These are phyloP conservation scores for Nudaria mundana DNA, from an alignment of 2,888 invertebrate species.

Conservation along the genomic window DNA sequence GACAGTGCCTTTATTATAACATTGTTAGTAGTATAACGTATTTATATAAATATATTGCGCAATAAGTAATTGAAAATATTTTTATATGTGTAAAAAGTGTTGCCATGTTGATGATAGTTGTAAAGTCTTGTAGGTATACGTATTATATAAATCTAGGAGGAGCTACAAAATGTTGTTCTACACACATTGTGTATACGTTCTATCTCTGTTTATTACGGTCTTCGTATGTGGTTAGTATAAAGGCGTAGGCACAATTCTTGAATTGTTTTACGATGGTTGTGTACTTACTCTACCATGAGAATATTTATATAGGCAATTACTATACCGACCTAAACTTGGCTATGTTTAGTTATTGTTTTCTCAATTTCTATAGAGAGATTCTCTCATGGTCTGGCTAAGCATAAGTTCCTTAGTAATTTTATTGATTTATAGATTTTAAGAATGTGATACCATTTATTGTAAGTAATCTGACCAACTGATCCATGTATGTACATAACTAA, in stretches of 20 bases:
- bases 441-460: slow-evolving; percentile 79
- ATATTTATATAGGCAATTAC: slow-evolving; percentile 35
- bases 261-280: slow-evolving; percentile 68
- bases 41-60: slow-evolving; percentile 75
- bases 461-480: slow-evolving; percentile 65
- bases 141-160: slow-evolving; percentile 33
- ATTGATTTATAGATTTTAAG: slow-evolving; percentile 69
- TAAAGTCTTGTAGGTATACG: slow-evolving; percentile 52
- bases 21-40: slow-evolving; percentile 68
- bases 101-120: slow-evolving; percentile 76
- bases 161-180: slow-evolving; percentile 27
- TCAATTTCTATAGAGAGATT: slow-evolving; percentile 53
- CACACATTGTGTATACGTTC: slow-evolving; percentile 24
- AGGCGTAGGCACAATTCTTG: slow-evolving; percentile 45
- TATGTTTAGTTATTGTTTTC: slow-evolving; percentile 46
- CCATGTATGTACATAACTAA: slow-evolving; percentile 58
- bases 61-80: slow-evolving; percentile 69
- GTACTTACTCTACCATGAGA: slow-evolving; percentile 65
- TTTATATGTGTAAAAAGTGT: slow-evolving; percentile 78
- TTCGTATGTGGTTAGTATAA: slow-evolving; percentile 23
- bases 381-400: slow-evolving; percentile 67
- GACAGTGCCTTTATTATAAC: slow-evolving; percentile 77
- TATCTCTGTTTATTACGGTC: slow-evolving; percentile 28
- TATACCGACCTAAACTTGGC: slow-evolving; percentile 44
- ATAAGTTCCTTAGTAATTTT: slow-evolving; percentile 76